These are phyloP conservation scores for Lycophotia porphyrea DNA, from an alignment of 2,888 invertebrate genomes.

Conservation along the genomic window DNA sequence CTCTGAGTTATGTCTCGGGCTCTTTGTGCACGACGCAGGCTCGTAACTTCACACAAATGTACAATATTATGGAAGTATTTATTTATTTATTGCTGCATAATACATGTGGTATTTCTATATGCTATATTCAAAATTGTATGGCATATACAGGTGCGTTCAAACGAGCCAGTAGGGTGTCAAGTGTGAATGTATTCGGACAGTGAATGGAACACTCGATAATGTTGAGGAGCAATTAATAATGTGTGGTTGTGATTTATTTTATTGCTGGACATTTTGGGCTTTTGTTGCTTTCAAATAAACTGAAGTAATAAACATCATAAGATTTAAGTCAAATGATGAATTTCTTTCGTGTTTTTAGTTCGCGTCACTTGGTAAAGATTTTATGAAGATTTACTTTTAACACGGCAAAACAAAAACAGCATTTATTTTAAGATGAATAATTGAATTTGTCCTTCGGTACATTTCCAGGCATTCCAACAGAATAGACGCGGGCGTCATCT, in stretches of 20 bases:
- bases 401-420: not conserved
- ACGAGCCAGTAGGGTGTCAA: slow-evolving; percentile 21
- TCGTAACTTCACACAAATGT: slow-evolving; percentile 69
- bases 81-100: slow-evolving; percentile 70
- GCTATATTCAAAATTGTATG: slow-evolving; percentile 67
- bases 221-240: slow-evolving; percentile 29
- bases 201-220: slow-evolving; percentile 15
- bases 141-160: slow-evolving; percentile 45
- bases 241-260: slow-evolving; percentile 29
- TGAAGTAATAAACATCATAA: slow-evolving; percentile 15
- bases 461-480: not conserved
- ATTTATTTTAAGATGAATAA: not conserved
- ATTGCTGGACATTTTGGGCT: slow-evolving; percentile 8
- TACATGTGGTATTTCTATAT: slow-evolving; percentile 55
- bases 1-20: slow-evolving; percentile 51
- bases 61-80: slow-evolving; percentile 67
- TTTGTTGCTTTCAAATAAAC: slow-evolving; percentile 20
- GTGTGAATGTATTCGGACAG: slow-evolving; percentile 22
- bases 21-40: slow-evolving; percentile 52
- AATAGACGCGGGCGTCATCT: not conserved
- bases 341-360: slow-evolving; percentile 1
- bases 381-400: slow-evolving; percentile 8
- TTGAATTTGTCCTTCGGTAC: slow-evolving; percentile 2
- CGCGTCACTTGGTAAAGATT: not conserved
- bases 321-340: slow-evolving; percentile 16